Evolutionary conservation across 53 echinoderm and acorn worm genomes (phyloP), one percentile per base, ranked within the genome.

Genomic region (Hippasteria phrygiana): DNA sequence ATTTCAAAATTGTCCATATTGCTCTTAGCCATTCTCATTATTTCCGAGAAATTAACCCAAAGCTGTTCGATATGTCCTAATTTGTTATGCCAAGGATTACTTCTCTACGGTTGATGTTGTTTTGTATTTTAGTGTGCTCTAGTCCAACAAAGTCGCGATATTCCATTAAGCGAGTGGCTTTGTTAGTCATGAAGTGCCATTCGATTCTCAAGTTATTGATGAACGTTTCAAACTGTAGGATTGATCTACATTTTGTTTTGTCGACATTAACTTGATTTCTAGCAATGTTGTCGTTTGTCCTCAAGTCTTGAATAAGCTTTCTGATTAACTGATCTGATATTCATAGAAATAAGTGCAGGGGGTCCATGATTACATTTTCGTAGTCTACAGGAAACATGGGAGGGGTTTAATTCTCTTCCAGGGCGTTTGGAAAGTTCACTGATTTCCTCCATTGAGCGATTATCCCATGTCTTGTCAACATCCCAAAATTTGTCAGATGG

Each of bases 281-380:
- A 53, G 24, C 29, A 18, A 72, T 87, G 73, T 87, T 87, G 73
- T 87, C 87, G 1, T 87, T 8, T 20, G 73, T 87, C 39, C 27
- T 35, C 11, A 86, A 70, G 55, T 71, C 87, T 43, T 22, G 72
- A 22, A 87, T 55, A 10, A 87, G 69, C 46, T 87, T 87, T 28
- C 41, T 37, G n/a, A 87, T 56, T 1, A 87, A 42, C 47, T 87
- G 87, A 87, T 87, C 87, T 32, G 87, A 87, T 22, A 87, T 87
- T 13, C 73, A 35, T 10, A 87, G 26, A 24, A 38, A 87, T 46
- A 87, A 42, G 29, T 87, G 73, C 0, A 87, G 87, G 1, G 41
- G 43, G 26, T 77, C 77, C 77, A 77, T 51, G 24, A 77, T 26
- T 18, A 77, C 77, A 51, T 77, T 33, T 29, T 50, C 14, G 51